These are phyloP conservation scores for Galerucella nymphaeae DNA, from an alignment of 2,888 invertebrate genomes.

Conservation along the genomic window DNA sequence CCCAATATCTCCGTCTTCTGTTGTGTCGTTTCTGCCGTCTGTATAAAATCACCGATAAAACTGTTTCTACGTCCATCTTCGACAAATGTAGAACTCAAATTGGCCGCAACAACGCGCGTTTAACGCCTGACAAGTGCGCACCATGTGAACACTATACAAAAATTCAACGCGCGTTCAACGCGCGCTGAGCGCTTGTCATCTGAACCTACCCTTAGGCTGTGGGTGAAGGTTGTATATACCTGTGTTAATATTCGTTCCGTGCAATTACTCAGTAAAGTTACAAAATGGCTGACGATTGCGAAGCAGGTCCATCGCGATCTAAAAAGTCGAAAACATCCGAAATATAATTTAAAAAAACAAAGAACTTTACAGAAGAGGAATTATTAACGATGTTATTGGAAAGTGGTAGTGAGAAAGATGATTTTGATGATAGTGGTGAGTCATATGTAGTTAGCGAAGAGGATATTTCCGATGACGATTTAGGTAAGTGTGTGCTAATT, in stretches of 20 bases:
- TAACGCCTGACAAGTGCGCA: too few species aligned
- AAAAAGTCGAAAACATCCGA: neutral
- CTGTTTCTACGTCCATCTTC: too few species aligned
- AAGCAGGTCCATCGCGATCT: slow-evolving; percentile 3
- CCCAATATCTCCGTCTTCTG: too few species aligned
- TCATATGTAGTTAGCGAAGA: neutral
- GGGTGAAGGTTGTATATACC: too few species aligned
- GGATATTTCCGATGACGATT: slow-evolving; percentile 1
- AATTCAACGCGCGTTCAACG: too few species aligned
- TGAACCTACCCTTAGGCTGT: too few species aligned
- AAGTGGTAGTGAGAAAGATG: neutral
- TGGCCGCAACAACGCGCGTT: too few species aligned
- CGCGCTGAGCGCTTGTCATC: too few species aligned
- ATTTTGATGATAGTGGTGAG: neutral
- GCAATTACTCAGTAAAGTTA: neutral
- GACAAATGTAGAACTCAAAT: too few species aligned
- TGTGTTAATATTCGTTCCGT: neutral
- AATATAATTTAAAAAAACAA: neutral
- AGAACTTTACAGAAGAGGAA: neutral
- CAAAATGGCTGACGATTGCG: neutral
- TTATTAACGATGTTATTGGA: neutral
- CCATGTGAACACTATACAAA: too few species aligned
- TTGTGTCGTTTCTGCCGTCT: too few species aligned
- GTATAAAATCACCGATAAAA: too few species aligned
- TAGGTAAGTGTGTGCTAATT: neutral